Percentiles rank a stretch among this genome's conserved stretches.
Conservation (phyloP, 2,888 invertebrate genomes). For the Leptinotarsa juncta region DNA sequence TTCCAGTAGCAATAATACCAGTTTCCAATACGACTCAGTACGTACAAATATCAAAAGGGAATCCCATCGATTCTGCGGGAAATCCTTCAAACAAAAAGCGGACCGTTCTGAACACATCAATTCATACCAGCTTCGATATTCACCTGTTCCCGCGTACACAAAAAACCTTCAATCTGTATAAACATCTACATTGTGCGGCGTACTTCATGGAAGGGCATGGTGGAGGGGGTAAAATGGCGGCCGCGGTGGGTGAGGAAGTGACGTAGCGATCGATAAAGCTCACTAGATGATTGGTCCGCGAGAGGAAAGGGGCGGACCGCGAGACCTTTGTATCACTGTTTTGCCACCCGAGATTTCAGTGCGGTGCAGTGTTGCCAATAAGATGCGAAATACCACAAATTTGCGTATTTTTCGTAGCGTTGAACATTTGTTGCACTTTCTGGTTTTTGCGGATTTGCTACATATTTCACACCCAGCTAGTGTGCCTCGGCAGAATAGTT, state of each 20-base stretch:
- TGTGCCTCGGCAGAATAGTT: too few relatives aligned
- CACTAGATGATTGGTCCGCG: constrained; percentile 62
- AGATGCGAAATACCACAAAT: too few relatives aligned
- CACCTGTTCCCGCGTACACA: constrained; percentile 48
- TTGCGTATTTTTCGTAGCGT: too few relatives aligned
- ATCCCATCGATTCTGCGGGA: background rate
- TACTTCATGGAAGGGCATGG: constrained; percentile 44
- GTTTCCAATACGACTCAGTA: background rate
- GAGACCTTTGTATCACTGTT: constrained; percentile 57
- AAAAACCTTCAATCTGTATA: constrained; percentile 54
- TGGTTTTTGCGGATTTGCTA: too few relatives aligned
- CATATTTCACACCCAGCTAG: too few relatives aligned
- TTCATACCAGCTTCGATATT: constrained; percentile 48
- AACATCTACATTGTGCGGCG: constrained; percentile 54
- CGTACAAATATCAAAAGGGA: background rate
- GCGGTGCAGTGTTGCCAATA: background rate
- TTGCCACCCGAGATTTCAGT: constrained; percentile 61
- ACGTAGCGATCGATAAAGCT: constrained; percentile 66
- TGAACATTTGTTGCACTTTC: too few relatives aligned
- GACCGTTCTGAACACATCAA: constrained; percentile 16
- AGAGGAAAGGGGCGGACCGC: constrained; percentile 56
- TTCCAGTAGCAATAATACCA: background rate
- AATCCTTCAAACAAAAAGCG: constrained; percentile 16
- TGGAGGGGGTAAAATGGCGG: constrained; percentile 58
- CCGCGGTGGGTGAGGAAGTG: constrained; percentile 63